A percentile compares a stretch with the other conserved stretches of the same genome.
phyloP scores from a whole-genome alignment of 1,140 invertebrate species.

The Formica exsecta region DNA sequence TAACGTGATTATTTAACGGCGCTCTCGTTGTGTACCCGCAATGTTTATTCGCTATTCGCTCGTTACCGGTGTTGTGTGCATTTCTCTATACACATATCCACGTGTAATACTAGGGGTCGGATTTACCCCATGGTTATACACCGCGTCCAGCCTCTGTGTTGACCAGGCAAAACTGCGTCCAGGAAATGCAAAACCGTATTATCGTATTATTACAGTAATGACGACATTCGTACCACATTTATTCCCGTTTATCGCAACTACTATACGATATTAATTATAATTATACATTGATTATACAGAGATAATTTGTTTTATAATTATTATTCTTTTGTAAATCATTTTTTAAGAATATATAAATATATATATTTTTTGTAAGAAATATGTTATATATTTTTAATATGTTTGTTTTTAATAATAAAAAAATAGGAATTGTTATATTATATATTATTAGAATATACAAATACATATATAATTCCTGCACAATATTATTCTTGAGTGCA shows the following conservation, averaged over 20 bases:
- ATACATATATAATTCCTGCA: too few species aligned
- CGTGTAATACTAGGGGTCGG: slow-evolving; percentile 48
- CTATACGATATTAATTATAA: slow-evolving; percentile 28
- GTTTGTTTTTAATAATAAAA: too few species aligned
- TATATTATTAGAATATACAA: too few species aligned
- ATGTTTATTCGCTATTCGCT: slow-evolving; percentile 59
- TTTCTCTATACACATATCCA: slow-evolving; percentile 47
- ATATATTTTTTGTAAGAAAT: neutral
- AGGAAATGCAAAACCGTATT: slow-evolving; percentile 55
- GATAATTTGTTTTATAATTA: slow-evolving; percentile 25
- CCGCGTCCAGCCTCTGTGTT: slow-evolving; percentile 28
- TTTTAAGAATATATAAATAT: neutral
- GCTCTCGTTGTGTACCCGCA: slow-evolving; percentile 50
- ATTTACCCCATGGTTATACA: slow-evolving; percentile 56
- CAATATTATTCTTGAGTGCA: too few species aligned
- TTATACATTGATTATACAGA: slow-evolving; percentile 33
- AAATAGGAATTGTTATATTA: too few species aligned
- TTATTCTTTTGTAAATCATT: slow-evolving; percentile 2
- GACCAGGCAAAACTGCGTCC: slow-evolving; percentile 47
- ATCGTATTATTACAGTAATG: slow-evolving; percentile 55
- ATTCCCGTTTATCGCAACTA: slow-evolving; percentile 34
- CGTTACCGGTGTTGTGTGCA: slow-evolving; percentile 52
- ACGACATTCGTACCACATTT: slow-evolving; percentile 44
- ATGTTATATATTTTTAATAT: neutral
- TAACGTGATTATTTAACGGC: slow-evolving; percentile 58